Evolutionary conservation across 2,797 vertebrate genomes (phyloP).

Genomic region (Coregonus sp.): DNA sequence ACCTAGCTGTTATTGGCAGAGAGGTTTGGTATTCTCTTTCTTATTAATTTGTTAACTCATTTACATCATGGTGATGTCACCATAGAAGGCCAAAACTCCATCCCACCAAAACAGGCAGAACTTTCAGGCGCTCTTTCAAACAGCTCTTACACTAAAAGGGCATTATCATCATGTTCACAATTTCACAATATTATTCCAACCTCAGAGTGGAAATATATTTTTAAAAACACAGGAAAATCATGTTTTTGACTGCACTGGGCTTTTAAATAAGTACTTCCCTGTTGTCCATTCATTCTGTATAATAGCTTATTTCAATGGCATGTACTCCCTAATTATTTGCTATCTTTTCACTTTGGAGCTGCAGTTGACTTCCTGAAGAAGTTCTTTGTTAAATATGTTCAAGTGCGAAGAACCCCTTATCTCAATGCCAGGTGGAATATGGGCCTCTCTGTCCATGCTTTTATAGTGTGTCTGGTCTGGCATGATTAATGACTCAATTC

Average conservation of each 20-base stretch:
- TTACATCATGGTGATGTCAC: too few species aligned
- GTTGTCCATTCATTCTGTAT: slow-evolving; percentile 42
- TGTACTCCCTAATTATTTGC: slow-evolving; percentile 24
- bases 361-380: slow-evolving; percentile 41
- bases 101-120: neutral
- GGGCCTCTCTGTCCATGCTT: slow-evolving; percentile 10
- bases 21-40: too few species aligned
- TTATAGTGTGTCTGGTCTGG: slow-evolving; percentile 38
- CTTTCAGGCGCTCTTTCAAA: neutral
- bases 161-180: neutral
- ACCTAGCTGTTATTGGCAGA: too few species aligned
- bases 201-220: too few species aligned
- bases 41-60: too few species aligned
- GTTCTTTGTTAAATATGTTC: slow-evolving; percentile 48
- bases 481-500: slow-evolving; percentile 15
- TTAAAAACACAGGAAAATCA: too few species aligned
- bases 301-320: slow-evolving; percentile 25
- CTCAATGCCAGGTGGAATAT: slow-evolving; percentile 37
- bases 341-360: too few species aligned
- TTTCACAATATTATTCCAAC: too few species aligned
- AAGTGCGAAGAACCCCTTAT: slow-evolving; percentile 36
- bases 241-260: too few species aligned
- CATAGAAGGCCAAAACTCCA: neutral
- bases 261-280: slow-evolving; percentile 18
- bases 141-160: neutral